Base-by-base conservation (phyloP, 1,140 invertebrate species). In the Scaptodrosophila lebanonensis region DNA sequence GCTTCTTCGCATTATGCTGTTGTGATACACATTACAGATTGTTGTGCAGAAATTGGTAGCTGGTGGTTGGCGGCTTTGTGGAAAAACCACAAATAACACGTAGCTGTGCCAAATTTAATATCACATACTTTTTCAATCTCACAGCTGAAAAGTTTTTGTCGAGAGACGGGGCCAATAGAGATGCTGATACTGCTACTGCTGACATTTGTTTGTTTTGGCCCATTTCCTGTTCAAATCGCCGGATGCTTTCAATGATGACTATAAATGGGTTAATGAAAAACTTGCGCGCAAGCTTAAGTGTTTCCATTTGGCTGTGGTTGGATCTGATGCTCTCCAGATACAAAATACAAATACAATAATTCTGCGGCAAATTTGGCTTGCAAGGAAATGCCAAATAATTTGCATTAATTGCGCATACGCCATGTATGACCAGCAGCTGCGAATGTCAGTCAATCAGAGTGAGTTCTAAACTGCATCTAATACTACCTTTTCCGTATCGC, bases 321-420 rank as follows among this genome's bases (percentile, higher is more conserved):
- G n/a, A n/a, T n/a, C n/a, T n/a, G n/a, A n/a, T n/a, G n/a, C n/a
- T n/a, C n/a, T n/a, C n/a, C n/a, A n/a, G n/a, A 36, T 40, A 39
- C 17, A 39, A 16, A 30, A 32, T 32, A 17, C 8, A 13, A 8
- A 9, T 9, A 12, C 16, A 18, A 7, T 12, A 29, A 9, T 27
- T 44, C 9, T 16, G 15, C 12, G 22, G 35, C 29, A 36, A 63
- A 63, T 50, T 63, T 17, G 32, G 57, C 57, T 58, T 50, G 53
- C 59, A 50, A 79, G 73, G 73, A 79, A 79, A 61, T 82, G 75
- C 27, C 27, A 58, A 13, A 39, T 29, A 73, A 66, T 56, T 77
- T 50, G 45, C 75, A 71, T 69, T 82, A 73, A 79, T 82, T 82
- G 75, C 73, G 60, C 66, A 82, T 82, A 79, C 73, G 73, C 68